Evolutionary conservation across 2,113 vertebrate genomes (phyloP), one percentile per base, ranked within the genome.

Genomic region (Sciurus niger): DNA sequence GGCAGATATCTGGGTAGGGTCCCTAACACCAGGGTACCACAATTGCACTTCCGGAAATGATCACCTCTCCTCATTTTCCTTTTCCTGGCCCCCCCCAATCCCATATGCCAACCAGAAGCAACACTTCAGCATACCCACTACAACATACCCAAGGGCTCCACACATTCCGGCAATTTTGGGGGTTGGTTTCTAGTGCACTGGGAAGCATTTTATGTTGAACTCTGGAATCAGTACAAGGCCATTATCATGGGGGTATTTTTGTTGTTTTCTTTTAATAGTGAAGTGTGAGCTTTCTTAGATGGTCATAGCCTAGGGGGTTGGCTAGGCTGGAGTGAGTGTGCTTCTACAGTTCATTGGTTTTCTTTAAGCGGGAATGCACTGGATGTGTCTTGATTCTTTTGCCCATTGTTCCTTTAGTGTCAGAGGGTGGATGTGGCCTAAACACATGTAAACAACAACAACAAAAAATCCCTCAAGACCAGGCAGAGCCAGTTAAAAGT

Each of bases 391-490:
- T 93, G 58, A 84, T 32, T 80, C 70, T 74, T 77, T 60, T 68
- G 37, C 46, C 70, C 73, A 77, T 77, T 84, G 77, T 28, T 93
- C 96, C 87, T 63, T 65, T 37, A 65, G 34, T 34, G 34, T 97
- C 65, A 70, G 60, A 91, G 34, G 37, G 24, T 51, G 22, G 53
- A 25, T 82, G 40, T 34, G 85, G 63, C 25, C 84, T 63, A 74
- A 82, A 60, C 48, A 16, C 8, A 30, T 1, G 1, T n/a, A 79
- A 60, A 84, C 77, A 53, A 93, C 89, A 67, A 43, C 82, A 40
- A 40, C 91, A 91, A 67, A 43, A 85, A 94, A 82, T 85, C 70
- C 37, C 46, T 80, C n/a, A 48, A 70, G 80, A 63, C 28, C n/a
- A 34, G 63, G 40, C 34, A 13, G 2, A 28, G 78, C 76, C 14